phyloP scores from a whole-genome alignment of 2,113 vertebrate species.

The Cynocephalus volans region DNA sequence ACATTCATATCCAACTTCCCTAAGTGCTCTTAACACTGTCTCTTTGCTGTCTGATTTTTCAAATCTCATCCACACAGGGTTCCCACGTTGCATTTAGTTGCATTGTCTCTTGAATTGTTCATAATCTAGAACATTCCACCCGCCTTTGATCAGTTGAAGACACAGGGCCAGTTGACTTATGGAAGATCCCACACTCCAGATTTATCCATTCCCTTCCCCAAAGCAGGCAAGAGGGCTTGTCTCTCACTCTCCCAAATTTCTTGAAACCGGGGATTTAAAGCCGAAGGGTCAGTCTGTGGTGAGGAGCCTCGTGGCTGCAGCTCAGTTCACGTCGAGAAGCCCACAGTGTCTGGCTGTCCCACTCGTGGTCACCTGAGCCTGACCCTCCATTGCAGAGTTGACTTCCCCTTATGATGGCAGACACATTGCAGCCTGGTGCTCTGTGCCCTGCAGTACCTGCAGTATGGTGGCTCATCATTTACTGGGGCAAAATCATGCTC shows the following conservation, averaged over 20 bases:
- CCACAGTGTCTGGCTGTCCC: neutral
- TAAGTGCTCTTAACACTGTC: neutral
- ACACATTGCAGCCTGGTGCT: accelerated
- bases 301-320: neutral
- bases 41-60: neutral
- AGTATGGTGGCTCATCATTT: no score
- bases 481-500: neutral
- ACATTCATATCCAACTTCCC: accelerated
- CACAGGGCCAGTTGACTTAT: accelerated
- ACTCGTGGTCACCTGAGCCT: neutral
- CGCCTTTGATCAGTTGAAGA: neutral
- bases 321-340: neutral
- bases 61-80: neutral
- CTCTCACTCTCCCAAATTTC: neutral
- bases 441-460: accelerated
- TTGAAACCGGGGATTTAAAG: neutral
- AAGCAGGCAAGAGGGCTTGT: neutral
- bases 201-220: neutral
- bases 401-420: accelerated
- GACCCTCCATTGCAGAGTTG: neutral
- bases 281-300: neutral
- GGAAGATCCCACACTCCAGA: neutral
- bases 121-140: neutral
- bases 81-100: neutral
- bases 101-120: neutral